A percentile compares a stretch with the other conserved stretches of the same genome.
These are phyloP conservation scores for Herpailurus yagouaroundi DNA, from an alignment of 2,113 vertebrate genomes.

Conservation along the genomic window DNA sequence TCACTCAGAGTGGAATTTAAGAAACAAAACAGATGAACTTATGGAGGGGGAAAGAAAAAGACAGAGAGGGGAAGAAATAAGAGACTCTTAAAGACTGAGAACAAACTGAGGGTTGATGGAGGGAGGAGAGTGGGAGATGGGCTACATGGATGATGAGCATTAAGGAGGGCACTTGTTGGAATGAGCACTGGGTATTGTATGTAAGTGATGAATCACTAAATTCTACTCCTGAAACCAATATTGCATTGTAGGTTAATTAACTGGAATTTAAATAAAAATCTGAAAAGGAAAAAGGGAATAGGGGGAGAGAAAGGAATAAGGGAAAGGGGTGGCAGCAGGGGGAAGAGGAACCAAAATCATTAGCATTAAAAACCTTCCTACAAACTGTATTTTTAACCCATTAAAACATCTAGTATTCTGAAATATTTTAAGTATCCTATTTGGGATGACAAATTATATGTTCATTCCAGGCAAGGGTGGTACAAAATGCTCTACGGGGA, in stretches of 20 bases:
- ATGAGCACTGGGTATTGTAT: background rate
- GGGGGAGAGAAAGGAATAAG: constrained; percentile 69
- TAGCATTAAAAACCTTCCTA: constrained; percentile 89
- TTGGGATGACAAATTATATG: background rate
- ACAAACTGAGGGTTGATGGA: background rate
- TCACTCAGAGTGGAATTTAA: background rate
- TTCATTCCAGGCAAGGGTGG: background rate
- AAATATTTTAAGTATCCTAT: constrained; percentile 80
- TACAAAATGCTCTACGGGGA: background rate
- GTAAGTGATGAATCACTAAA: background rate
- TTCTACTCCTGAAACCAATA: background rate
- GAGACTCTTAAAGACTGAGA: background rate
- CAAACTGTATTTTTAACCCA: constrained; percentile 87
- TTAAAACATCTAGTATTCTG: constrained; percentile 90
- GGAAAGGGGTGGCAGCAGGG: constrained; percentile 62
- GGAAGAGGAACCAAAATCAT: constrained; percentile 81
- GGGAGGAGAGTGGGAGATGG: background rate
- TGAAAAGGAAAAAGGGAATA: background rate
- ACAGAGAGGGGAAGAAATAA: background rate
- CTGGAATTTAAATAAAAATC: background rate
- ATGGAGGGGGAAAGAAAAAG: background rate
- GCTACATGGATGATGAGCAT: background rate
- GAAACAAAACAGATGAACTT: background rate
- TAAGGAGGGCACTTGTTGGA: background rate
- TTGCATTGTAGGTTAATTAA: background rate